Percentiles rank a stretch among this genome's conserved stretches.
phyloP scores from a whole-genome alignment of 2,797 vertebrate genomes.

The Chromis chromis region DNA sequence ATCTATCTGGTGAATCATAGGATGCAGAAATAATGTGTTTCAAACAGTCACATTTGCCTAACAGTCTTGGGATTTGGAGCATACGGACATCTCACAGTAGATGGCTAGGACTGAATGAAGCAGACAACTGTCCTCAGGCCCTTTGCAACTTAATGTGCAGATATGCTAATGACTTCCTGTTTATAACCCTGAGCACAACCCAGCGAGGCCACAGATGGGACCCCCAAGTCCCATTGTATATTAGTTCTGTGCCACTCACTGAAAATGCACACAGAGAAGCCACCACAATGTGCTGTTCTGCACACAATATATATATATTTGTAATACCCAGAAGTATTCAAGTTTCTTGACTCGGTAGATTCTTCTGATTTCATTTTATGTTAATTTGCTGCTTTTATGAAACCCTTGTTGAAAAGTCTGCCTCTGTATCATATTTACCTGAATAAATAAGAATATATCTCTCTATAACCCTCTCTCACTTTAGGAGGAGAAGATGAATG shows the following conservation, averaged over 20 bases:
- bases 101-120: conserved; percentile 10
- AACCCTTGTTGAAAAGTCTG: neutral
- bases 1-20: conserved; percentile 61
- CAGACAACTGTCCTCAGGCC: conserved; percentile 43
- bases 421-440: neutral
- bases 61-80: conserved; percentile 30
- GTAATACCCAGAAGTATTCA: neutral
- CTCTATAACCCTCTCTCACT: conserved; percentile 10
- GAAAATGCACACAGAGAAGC: conserved; percentile 1
- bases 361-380: conserved; percentile 3
- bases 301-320: conserved; percentile 16
- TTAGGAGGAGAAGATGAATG: conserved; percentile 95
- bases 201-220: conserved; percentile 65
- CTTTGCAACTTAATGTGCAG: conserved; percentile 61
- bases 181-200: conserved; percentile 61
- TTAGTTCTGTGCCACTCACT: conserved; percentile 18
- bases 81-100: conserved; percentile 3
- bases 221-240: conserved; percentile 36
- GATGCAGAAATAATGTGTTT: conserved; percentile 20
- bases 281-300: neutral
- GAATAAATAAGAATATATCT: neutral
- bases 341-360: neutral
- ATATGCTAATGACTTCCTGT: conserved; percentile 78
- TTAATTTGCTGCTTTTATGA: conserved; percentile 13
- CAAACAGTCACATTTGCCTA: conserved; percentile 16